Conservation (phyloP, 2,113 vertebrate species). For the Ancistrus triradiatus region DNA sequence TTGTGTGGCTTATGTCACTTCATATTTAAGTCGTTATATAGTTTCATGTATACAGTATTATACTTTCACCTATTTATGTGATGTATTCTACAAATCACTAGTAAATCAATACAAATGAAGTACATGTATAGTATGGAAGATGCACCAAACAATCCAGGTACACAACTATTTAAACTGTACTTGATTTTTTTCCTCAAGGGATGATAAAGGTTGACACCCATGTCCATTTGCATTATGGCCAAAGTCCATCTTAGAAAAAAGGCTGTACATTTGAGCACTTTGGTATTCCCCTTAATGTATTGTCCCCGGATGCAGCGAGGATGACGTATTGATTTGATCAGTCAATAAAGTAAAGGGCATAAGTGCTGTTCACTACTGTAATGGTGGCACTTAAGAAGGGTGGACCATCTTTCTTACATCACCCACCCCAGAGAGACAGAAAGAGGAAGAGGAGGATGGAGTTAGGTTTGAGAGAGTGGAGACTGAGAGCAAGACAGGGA, state of each 20-base stretch:
- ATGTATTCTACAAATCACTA: too few relatives aligned
- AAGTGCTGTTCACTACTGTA: constrained; percentile 64
- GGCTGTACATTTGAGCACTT: constrained; percentile 24
- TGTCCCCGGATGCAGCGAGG: constrained; percentile 62
- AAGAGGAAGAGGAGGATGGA: constrained; percentile 5
- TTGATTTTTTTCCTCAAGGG: too few relatives aligned
- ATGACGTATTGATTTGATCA: constrained; percentile 71
- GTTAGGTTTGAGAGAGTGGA: background rate
- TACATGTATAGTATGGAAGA: too few relatives aligned
- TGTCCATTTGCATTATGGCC: background rate
- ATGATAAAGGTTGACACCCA: background rate
- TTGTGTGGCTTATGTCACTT: too few relatives aligned
- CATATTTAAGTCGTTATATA: too few relatives aligned
- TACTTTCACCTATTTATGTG: too few relatives aligned
- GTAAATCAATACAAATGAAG: too few relatives aligned
- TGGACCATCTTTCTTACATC: constrained; percentile 51
- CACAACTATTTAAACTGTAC: too few relatives aligned
- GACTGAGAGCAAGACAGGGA: background rate
- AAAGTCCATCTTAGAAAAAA: constrained; percentile 8
- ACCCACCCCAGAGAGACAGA: constrained; percentile 25
- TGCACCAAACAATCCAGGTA: too few relatives aligned
- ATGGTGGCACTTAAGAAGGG: constrained; percentile 67
- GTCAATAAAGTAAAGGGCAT: constrained; percentile 69
- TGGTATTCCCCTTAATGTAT: constrained; percentile 60
- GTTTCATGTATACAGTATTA: too few relatives aligned